A percentile compares a stretch with the other conserved stretches of the same genome.
phyloP scores from a whole-genome alignment of 2,888 invertebrate species.

The Tortricodes alternella region DNA sequence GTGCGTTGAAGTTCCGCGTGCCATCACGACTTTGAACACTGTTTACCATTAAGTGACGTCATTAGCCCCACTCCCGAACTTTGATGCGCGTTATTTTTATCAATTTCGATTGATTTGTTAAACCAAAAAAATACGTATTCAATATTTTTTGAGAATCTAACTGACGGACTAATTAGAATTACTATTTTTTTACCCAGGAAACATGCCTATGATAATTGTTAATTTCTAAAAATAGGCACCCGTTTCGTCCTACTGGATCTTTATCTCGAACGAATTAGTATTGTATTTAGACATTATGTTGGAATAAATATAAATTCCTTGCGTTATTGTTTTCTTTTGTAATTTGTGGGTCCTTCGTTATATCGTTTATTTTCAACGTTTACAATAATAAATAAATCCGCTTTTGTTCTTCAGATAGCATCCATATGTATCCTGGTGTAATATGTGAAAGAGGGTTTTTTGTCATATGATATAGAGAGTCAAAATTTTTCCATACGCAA shows the following conservation, averaged over 20 bases:
- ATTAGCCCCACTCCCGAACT: too few relatives aligned
- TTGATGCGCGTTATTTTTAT: too few relatives aligned
- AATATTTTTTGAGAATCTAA: too few relatives aligned
- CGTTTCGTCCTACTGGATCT: background rate
- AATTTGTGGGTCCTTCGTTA: conserved; percentile 47
- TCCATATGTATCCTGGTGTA: background rate
- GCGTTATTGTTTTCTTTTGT: conserved; percentile 56
- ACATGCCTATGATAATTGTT: too few relatives aligned
- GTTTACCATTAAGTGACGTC: too few relatives aligned
- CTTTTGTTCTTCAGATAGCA: conserved; percentile 1
- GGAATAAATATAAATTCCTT: conserved; percentile 63
- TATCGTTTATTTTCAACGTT: conserved; percentile 11
- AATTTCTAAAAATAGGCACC: background rate
- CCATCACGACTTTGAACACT: too few relatives aligned
- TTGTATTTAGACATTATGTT: conserved; percentile 58
- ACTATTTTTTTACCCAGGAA: too few relatives aligned
- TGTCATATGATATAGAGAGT: background rate
- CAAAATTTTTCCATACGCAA: too few relatives aligned
- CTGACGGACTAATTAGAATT: too few relatives aligned
- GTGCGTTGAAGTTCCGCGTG: too few relatives aligned
- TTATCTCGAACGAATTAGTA: conserved; percentile 10
- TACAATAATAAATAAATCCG: conserved; percentile 2
- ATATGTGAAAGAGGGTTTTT: background rate
- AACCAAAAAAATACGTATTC: too few relatives aligned
- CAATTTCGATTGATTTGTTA: too few relatives aligned